Percentiles rank a stretch among this genome's conserved stretches.
phyloP scores from a whole-genome alignment of 2,888 invertebrate genomes.

The Smittia aterrima region DNA sequence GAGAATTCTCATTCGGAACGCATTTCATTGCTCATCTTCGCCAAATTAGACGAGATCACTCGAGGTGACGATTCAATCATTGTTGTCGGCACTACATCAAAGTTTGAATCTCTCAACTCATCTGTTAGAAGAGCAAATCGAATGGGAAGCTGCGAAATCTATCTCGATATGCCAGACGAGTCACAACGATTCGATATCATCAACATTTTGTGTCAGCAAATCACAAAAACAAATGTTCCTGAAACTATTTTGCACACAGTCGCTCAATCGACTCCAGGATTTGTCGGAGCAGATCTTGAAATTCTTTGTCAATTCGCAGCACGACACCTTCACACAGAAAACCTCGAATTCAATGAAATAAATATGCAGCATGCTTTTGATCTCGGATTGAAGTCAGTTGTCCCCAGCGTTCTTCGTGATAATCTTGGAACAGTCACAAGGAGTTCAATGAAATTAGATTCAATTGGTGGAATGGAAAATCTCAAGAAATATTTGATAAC shows the following conservation, averaged over 20 bases:
- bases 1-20: constrained; percentile 51
- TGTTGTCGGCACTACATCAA: constrained; percentile 58
- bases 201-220: constrained; percentile 46
- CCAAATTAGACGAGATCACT: constrained; percentile 55
- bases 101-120: constrained; percentile 55
- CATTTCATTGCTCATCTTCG: constrained; percentile 54
- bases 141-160: constrained; percentile 55
- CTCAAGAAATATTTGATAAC: constrained; percentile 57
- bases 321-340: constrained; percentile 44
- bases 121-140: constrained; percentile 57
- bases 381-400: constrained; percentile 34
- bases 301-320: constrained; percentile 53
- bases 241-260: constrained; percentile 45
- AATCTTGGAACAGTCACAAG: constrained; percentile 53
- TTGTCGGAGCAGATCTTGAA: constrained; percentile 58
- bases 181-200: constrained; percentile 54
- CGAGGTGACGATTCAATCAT: constrained; percentile 49
- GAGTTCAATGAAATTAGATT: constrained; percentile 53
- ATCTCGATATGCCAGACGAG: constrained; percentile 55
- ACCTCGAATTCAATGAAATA: not conserved
- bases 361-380: constrained; percentile 30
- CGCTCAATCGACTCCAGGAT: constrained; percentile 59
- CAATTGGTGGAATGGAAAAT: constrained; percentile 59
- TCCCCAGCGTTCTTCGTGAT: constrained; percentile 53
- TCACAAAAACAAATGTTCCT: constrained; percentile 43